phyloP scores from a whole-genome alignment of 2,113 vertebrate species.

The Spermophilus dauricus region DNA sequence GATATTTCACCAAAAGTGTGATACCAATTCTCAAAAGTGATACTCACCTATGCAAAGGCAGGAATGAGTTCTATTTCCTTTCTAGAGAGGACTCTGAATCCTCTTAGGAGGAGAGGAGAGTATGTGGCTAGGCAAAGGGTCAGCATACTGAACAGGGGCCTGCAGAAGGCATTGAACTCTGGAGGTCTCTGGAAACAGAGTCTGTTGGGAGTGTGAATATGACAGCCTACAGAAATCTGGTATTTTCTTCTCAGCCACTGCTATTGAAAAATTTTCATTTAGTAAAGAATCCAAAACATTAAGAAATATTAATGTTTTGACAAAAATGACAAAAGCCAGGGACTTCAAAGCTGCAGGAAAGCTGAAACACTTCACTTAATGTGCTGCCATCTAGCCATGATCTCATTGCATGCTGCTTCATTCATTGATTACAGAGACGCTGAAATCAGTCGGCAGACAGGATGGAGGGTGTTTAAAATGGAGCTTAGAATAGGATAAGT shows the following conservation, averaged over 20 bases:
- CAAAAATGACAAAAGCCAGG: conserved; percentile 14
- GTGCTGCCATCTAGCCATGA: not conserved
- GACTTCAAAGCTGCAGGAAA: conserved; percentile 23
- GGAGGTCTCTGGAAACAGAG: not conserved
- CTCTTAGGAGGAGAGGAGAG: not conserved
- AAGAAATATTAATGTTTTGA: conserved; percentile 64
- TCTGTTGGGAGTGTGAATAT: not conserved
- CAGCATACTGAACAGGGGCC: not conserved
- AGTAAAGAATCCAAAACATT: conserved; percentile 64
- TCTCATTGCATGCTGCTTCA: not conserved
- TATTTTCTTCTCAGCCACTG: not conserved
- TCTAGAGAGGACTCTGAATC: not conserved
- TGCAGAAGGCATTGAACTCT: not conserved
- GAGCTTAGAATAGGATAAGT: not conserved
- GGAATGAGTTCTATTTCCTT: not conserved
- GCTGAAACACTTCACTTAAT: conserved; percentile 9
- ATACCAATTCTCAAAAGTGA: not conserved
- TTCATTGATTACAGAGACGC: not conserved
- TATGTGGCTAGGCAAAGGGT: not conserved
- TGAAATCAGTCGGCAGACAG: not conserved
- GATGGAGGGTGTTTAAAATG: not conserved
- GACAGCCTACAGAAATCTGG: not conserved
- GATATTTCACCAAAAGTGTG: not conserved
- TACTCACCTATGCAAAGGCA: not conserved
- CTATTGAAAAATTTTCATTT: conserved; percentile 34